Evolutionary conservation across 2,888 invertebrate genomes (phyloP).

Genomic region (Drosophila sordidula): DNA sequence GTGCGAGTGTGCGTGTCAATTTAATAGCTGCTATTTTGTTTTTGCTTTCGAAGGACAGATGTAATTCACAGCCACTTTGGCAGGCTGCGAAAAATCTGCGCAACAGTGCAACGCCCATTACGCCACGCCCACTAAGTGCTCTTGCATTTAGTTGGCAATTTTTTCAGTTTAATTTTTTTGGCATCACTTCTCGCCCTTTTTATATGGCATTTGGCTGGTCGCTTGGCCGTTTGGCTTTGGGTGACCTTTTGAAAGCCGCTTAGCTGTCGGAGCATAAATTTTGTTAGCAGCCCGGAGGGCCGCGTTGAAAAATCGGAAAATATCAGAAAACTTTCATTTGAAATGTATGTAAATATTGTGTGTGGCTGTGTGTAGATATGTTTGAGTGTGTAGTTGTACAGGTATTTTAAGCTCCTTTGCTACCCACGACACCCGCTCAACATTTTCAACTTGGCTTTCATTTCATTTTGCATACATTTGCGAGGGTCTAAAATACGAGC

Average conservation of each 20-base stretch:
- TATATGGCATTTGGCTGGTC: constrained; percentile 11
- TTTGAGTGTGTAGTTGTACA: constrained; percentile 5
- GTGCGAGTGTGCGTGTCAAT: no score
- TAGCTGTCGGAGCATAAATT: constrained; percentile 56
- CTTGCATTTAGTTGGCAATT: neutral
- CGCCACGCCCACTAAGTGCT: constrained; percentile 15
- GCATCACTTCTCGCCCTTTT: constrained; percentile 1
- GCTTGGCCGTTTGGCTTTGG: constrained; percentile 13
- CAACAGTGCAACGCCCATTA: neutral
- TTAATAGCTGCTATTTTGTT: no score
- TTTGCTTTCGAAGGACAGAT: no score
- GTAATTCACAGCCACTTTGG: no score
- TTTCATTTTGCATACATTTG: constrained; percentile 60
- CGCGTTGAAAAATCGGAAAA: constrained; percentile 32
- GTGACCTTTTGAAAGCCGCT: constrained; percentile 53
- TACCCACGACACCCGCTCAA: neutral
- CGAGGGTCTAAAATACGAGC: constrained; percentile 43
- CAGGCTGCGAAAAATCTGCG: neutral
- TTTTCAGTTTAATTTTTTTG: neutral
- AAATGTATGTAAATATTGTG: constrained; percentile 5
- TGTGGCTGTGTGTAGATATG: constrained; percentile 4
- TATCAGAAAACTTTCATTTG: constrained; percentile 32
- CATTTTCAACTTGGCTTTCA: constrained; percentile 37
- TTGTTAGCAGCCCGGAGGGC: constrained; percentile 27
- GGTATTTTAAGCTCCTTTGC: constrained; percentile 1